phyloP scores from a whole-genome alignment of 2,888 invertebrate species.

The Laothoe populi region DNA sequence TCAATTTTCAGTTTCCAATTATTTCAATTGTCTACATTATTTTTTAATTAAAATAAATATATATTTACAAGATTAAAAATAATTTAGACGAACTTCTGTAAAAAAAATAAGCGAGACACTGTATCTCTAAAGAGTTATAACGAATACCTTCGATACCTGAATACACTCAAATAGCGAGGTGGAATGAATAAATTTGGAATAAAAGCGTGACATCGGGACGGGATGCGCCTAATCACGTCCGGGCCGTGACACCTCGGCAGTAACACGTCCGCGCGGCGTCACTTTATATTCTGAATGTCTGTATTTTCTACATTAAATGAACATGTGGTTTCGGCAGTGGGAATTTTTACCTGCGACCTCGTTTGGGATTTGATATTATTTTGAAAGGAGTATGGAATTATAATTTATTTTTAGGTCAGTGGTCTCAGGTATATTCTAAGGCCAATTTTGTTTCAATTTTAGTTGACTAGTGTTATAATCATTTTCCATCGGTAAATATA shows the following conservation, averaged over 20 bases:
- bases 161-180: neutral
- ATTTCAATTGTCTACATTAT: too few species aligned
- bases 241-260: slow-evolving; percentile 5
- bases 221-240: slow-evolving; percentile 24
- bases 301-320: slow-evolving; percentile 1
- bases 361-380: neutral
- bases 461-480: too few species aligned
- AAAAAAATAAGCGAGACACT: too few species aligned
- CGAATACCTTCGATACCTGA: neutral
- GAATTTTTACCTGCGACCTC: neutral
- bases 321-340: neutral
- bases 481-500: too few species aligned
- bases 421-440: too few species aligned
- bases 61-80: too few species aligned
- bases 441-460: too few species aligned
- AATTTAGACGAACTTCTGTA: too few species aligned
- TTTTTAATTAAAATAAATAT: too few species aligned
- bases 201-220: slow-evolving; percentile 22
- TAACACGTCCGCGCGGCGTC: neutral
- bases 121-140: too few species aligned
- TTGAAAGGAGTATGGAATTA: neutral
- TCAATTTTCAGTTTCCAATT: too few species aligned
- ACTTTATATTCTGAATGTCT: neutral
- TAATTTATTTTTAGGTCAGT: too few species aligned
- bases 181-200: slow-evolving; percentile 22